phyloP scores from a whole-genome alignment of 1,140 invertebrate species.

The Meloidogyne hapla region DNA sequence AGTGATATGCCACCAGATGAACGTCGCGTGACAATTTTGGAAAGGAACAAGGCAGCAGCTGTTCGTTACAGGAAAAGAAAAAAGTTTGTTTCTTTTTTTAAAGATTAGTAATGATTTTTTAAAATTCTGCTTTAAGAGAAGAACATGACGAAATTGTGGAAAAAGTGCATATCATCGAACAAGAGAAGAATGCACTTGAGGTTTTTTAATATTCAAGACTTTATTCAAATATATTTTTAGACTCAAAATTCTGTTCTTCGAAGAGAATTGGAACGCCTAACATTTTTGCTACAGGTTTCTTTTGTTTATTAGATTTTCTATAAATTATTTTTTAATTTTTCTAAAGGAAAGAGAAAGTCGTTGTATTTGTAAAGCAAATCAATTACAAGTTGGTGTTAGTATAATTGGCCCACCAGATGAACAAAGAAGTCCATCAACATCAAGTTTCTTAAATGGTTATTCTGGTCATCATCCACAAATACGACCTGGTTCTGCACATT shows the following conservation, averaged over 20 bases:
- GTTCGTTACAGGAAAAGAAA: conserved; percentile 55
- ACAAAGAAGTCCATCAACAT: conserved; percentile 12
- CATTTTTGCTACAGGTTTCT: conserved; percentile 37
- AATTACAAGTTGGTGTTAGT: conserved; percentile 31
- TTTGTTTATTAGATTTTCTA: background rate
- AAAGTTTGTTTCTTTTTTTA: conserved; percentile 34
- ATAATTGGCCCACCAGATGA: conserved; percentile 10
- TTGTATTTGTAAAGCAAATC: conserved; percentile 44
- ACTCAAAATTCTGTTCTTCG: conserved; percentile 51
- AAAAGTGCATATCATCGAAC: conserved; percentile 43
- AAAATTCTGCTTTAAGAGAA: conserved; percentile 18
- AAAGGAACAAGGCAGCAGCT: conserved; percentile 52
- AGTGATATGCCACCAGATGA: conserved; percentile 53
- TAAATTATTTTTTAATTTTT: background rate
- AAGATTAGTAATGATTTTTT: background rate
- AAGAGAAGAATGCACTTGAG: conserved; percentile 42
- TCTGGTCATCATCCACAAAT: background rate
- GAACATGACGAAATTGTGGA: conserved; percentile 51
- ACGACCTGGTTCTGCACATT: conserved; percentile 19
- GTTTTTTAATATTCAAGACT: background rate
- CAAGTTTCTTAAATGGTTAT: conserved; percentile 22
- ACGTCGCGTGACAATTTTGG: conserved; percentile 47
- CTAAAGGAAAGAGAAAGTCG: conserved; percentile 39
- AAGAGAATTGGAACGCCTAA: conserved; percentile 49
- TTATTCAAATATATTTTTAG: conserved; percentile 20